Evolutionary conservation across 2,797 vertebrate species (phyloP), one percentile per base, ranked within the genome.

Genomic region (Acridotheres tristis): DNA sequence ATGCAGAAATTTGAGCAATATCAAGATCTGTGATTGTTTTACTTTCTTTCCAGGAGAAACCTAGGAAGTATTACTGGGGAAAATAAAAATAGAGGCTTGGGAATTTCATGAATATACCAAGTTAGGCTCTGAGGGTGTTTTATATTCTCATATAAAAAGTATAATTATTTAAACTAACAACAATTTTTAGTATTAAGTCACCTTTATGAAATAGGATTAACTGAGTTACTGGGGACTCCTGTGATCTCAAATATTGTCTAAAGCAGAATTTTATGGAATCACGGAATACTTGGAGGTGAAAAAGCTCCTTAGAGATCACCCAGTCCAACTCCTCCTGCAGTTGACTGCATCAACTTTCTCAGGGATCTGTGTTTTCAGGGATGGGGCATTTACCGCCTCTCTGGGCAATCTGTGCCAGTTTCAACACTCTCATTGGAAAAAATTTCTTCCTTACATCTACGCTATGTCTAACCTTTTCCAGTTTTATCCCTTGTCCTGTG

Each of bases 301-400:
- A 73, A 12, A 32, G 15, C 22, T 78, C 19, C 16, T n/a, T n/a
- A 78, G 40, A 59, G 10, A 4, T 59, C 18, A 66, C 16, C 53
- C 26, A 36, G 36, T 36, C 36, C 36, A 36, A 36, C 38, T 7
- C 3, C 16, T 66, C 59, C 59, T 59, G 34, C 26, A 73, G 47
- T 7, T 9, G 27, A 17, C 20, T 40, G 30, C 13, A 58, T 17
- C 48, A 38, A 14, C 14, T 32, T 69, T 18, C 21, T 82, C 10
- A 68, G 30, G 38, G 2, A 4, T 58, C 18, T 0, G 0, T 12
- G 2, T 45, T 87, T 71, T 29, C 57, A 71, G n/a, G 20, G 10
- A 22, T 43, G 54, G 14, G 22, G 3, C 10, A 45, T 71, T 71
- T 47, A 21, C 19, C 3, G 5, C 12, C 3, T 50, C 29, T 61